A percentile compares a stretch with the other conserved stretches of the same genome.
Evolutionary conservation across 2,797 vertebrate species (phyloP).

Genomic region (Sardinella longiceps): DNA sequence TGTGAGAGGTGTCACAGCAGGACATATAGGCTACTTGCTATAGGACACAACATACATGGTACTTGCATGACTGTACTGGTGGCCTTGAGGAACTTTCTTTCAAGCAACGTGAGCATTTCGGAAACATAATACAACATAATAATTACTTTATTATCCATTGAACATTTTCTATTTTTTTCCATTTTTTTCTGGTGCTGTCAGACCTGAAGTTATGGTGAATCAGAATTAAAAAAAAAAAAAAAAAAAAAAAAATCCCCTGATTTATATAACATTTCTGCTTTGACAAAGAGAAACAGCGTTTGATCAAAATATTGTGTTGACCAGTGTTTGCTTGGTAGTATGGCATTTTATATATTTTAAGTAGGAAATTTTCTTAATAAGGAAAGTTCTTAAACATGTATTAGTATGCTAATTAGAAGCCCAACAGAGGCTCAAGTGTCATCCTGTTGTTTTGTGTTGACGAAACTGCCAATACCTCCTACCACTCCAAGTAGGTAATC

Average conservation of each 20-base stretch:
- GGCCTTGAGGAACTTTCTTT: constrained; percentile 21
- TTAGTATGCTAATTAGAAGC: constrained; percentile 76
- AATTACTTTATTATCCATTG: constrained; percentile 80
- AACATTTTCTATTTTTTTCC: constrained; percentile 71
- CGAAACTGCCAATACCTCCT: constrained; percentile 68
- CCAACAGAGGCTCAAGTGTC: constrained; percentile 66
- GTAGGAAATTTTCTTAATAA: constrained; percentile 74
- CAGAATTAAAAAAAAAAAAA: constrained; percentile 72
- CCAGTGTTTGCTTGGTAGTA: constrained; percentile 72
- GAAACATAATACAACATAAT: constrained; percentile 62
- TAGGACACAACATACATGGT: background rate
- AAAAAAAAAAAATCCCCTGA: constrained; percentile 76
- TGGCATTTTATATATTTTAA: constrained; percentile 78
- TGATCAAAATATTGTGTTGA: constrained; percentile 69
- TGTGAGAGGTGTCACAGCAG: constrained; percentile 20
- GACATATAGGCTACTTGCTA: constrained; percentile 31
- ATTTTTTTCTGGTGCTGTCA: constrained; percentile 68
- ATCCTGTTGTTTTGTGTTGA: constrained; percentile 69
- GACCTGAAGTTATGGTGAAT: constrained; percentile 72
- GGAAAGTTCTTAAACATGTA: constrained; percentile 75
- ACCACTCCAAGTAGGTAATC: constrained; percentile 56
- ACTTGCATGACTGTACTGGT: background rate
- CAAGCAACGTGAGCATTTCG: constrained; percentile 32
- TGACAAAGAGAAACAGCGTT: constrained; percentile 69
- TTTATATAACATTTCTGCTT: constrained; percentile 73